Percentiles rank a stretch among this genome's conserved stretches.
These are phyloP conservation scores for Parthenolecanium corni DNA, from an alignment of 2,888 invertebrate genomes.

Conservation along the genomic window DNA sequence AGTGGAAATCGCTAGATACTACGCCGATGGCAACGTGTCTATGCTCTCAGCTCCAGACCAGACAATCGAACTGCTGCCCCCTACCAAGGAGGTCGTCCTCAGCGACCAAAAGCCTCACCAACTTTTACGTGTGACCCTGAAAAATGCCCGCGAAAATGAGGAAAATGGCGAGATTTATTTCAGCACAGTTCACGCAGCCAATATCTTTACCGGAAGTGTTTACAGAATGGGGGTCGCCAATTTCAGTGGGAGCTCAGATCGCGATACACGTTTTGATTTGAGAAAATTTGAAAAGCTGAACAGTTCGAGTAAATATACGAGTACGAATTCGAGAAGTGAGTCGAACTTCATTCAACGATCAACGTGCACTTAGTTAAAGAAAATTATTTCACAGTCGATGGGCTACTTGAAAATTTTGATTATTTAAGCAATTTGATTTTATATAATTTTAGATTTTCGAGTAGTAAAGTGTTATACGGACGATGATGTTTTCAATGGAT, in stretches of 20 bases:
- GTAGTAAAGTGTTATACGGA: constrained; percentile 34
- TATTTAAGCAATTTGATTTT: background rate
- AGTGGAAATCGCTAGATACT: constrained; percentile 18
- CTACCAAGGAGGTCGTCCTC: constrained; percentile 12
- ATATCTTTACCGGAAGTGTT: constrained; percentile 27
- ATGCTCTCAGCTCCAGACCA: constrained; percentile 15
- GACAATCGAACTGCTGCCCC: constrained; percentile 22
- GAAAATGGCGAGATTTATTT: constrained; percentile 17
- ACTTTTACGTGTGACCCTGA: constrained; percentile 17
- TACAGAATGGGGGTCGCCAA: constrained; percentile 21
- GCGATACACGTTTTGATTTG: background rate
- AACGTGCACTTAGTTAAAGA: background rate
- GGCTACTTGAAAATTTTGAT: background rate
- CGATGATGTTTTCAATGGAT: constrained; percentile 34
- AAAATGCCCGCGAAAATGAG: constrained; percentile 16
- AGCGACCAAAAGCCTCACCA: constrained; percentile 13
- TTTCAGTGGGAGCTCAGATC: constrained; percentile 6
- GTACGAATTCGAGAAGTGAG: background rate
- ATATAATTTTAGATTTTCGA: constrained; percentile 5
- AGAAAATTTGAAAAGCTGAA: background rate
- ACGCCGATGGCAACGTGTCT: constrained; percentile 3
- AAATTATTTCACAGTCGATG: background rate
- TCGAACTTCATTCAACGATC: background rate
- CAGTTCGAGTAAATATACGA: background rate
- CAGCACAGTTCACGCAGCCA: constrained; percentile 15